Conservation (phyloP, 2,888 invertebrate genomes). For the Orthosia incerta region DNA sequence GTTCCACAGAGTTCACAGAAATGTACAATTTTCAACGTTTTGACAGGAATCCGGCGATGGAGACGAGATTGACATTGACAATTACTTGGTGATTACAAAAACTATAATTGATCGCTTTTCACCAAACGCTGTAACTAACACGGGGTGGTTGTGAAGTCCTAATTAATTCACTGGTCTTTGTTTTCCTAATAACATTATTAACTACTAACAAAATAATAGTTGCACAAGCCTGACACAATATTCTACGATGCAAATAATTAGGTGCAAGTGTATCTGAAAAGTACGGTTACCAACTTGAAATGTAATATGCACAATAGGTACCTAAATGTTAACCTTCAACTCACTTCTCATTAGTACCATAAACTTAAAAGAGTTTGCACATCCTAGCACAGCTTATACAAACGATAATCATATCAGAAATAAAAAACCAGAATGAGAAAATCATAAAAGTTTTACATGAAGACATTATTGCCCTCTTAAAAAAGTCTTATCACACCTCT, state of each 20-base stretch:
- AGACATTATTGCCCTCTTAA: neutral
- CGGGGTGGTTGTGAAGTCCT: constrained; percentile 52
- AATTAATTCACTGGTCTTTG: constrained; percentile 31
- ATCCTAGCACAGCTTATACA: no score
- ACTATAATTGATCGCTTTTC: constrained; percentile 72
- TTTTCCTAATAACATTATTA: neutral
- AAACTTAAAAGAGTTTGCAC: no score
- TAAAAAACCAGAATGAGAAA: no score
- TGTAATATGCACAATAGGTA: no score
- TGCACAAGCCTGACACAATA: constrained; percentile 20
- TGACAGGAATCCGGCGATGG: constrained; percentile 88
- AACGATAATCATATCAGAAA: no score
- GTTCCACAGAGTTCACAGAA: constrained; percentile 50
- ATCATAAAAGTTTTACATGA: no score
- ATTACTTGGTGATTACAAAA: constrained; percentile 88
- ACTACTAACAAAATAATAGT: constrained; percentile 18
- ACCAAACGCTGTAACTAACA: constrained; percentile 66
- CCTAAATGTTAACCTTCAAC: no score
- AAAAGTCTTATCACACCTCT: neutral
- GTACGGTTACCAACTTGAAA: no score
- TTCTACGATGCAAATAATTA: neutral
- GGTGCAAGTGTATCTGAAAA: no score
- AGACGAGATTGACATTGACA: constrained; percentile 90
- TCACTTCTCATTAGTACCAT: no score
- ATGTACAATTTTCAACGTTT: constrained; percentile 79